Evolutionary conservation across 2,888 invertebrate genomes (phyloP).

Genomic region (Vanessa cardui): DNA sequence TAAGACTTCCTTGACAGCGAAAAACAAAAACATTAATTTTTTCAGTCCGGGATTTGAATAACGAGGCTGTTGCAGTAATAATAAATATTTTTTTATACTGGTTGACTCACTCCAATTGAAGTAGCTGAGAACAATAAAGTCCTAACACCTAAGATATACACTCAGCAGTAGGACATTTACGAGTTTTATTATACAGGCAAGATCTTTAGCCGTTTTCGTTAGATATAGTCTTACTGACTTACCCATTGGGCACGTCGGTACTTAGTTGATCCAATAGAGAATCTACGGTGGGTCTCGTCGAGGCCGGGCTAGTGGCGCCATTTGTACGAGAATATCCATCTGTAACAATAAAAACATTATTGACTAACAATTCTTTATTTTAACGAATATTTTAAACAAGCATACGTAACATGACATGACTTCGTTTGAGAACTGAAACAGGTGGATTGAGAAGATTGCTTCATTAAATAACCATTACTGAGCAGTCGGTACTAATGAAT

Average conservation of each 20-base stretch:
- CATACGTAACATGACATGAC: neutral
- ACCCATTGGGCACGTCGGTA: conserved; percentile 91
- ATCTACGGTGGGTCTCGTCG: conserved; percentile 91
- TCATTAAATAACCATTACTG: neutral
- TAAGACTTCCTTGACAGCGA: too few relatives aligned
- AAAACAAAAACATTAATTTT: too few relatives aligned
- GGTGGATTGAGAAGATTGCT: neutral
- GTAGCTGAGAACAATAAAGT: neutral
- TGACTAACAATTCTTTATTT: conserved; percentile 9
- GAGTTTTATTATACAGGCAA: neutral
- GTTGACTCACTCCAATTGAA: too few relatives aligned
- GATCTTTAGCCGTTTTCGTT: neutral
- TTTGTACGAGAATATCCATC: conserved; percentile 75
- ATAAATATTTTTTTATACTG: too few relatives aligned
- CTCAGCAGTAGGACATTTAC: neutral
- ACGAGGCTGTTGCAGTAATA: too few relatives aligned
- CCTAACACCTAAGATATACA: neutral
- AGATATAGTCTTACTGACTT: conserved; percentile 50
- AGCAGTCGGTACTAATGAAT: neutral
- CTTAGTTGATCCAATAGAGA: conserved; percentile 94
- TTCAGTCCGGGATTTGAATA: too few relatives aligned
- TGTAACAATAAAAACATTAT: conserved; percentile 31
- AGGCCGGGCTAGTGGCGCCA: conserved; percentile 75
- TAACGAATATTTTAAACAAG: neutral
- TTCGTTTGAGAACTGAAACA: too few relatives aligned